Percentiles rank a stretch among this genome's conserved stretches.
These are phyloP conservation scores for Alectoris magna DNA, from an alignment of 2,797 vertebrate species.

Conservation along the genomic window DNA sequence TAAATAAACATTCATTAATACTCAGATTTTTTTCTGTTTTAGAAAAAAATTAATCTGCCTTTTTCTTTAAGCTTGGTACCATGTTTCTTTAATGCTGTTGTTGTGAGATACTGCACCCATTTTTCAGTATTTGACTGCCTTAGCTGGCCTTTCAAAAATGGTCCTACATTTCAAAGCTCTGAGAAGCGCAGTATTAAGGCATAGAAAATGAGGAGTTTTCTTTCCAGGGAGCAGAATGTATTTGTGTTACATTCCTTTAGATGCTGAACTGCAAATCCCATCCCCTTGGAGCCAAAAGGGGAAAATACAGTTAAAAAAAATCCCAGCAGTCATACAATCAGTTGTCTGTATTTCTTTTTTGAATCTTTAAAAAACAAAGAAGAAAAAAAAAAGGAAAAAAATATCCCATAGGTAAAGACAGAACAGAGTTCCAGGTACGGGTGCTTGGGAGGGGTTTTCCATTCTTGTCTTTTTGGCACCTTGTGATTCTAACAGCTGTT, in stretches of 20 bases:
- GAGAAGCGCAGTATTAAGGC: conserved; percentile 60
- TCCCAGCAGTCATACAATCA: conserved; percentile 76
- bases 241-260: conserved; percentile 56
- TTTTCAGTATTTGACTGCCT: conserved; percentile 32
- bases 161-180: conserved; percentile 46
- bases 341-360: conserved; percentile 72
- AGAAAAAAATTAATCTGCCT: conserved; percentile 20
- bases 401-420: conserved; percentile 32
- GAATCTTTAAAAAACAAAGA: not conserved
- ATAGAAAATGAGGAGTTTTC: conserved; percentile 51
- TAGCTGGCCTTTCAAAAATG: conserved; percentile 22
- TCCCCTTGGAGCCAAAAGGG: conserved; percentile 37
- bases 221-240: conserved; percentile 18
- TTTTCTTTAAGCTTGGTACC: conserved; percentile 44
- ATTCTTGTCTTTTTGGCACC: conserved; percentile 62
- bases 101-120: conserved; percentile 47
- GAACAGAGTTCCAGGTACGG: conserved; percentile 49
- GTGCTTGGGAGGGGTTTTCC: conserved; percentile 36
- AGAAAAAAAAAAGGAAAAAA: not conserved
- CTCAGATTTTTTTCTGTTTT: not conserved
- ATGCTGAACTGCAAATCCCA: conserved; percentile 48
- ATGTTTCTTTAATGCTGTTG: conserved; percentile 48
- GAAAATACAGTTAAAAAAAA: conserved; percentile 31
- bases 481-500: conserved; percentile 27
- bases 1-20: conserved; percentile 25